Percentiles rank a stretch among this genome's conserved stretches.
phyloP scores from a whole-genome alignment of 2,113 vertebrate species.

The Illadopsis cleaveri region DNA sequence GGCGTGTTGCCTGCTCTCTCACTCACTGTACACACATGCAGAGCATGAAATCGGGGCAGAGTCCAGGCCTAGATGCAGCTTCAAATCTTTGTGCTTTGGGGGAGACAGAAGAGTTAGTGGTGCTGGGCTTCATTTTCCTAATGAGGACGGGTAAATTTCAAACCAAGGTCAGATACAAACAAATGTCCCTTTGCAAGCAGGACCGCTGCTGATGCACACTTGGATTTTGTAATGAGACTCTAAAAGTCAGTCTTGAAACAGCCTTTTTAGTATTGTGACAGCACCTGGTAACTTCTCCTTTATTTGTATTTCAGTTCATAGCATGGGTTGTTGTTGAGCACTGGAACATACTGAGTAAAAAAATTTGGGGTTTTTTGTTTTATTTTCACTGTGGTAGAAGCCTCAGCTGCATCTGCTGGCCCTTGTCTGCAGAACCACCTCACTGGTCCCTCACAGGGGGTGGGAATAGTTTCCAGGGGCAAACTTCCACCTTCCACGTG shows the following conservation, averaged over 20 bases:
- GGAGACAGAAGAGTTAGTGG: background rate
- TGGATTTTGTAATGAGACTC: background rate
- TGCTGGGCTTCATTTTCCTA: background rate
- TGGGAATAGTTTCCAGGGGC: background rate
- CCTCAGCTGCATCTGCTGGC: background rate
- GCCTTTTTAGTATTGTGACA: background rate
- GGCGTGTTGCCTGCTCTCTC: background rate
- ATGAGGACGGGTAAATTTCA: background rate
- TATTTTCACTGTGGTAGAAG: background rate
- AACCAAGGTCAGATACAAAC: background rate
- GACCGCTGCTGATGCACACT: background rate
- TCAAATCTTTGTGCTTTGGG: background rate
- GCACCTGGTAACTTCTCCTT: background rate
- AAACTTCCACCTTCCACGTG: fast-evolving
- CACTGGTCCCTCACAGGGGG: fast-evolving
- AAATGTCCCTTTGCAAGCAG: background rate
- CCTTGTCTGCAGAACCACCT: background rate
- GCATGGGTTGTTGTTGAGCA: background rate
- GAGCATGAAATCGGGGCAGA: background rate
- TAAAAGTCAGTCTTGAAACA: background rate
- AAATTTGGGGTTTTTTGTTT: background rate
- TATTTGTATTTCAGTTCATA: background rate
- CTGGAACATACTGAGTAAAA: background rate
- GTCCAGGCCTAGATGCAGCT: background rate
- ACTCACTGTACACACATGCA: background rate